A percentile compares a stretch with the other conserved stretches of the same genome.
Conservation (phyloP, 2,888 invertebrate species). For the Drosophila paucipuncta region DNA sequence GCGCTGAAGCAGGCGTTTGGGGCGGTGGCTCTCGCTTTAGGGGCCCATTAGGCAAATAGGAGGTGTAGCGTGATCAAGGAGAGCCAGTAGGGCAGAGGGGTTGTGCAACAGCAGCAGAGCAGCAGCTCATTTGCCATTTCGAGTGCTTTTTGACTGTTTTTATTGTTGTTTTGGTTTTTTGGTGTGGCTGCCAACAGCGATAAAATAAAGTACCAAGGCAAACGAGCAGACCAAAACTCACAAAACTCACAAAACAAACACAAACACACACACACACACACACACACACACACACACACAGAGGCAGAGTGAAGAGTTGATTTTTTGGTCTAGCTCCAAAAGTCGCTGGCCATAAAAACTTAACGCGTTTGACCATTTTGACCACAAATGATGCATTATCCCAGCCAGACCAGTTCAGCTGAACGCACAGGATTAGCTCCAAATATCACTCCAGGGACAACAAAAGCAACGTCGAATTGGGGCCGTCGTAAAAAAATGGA, state of each 20-base stretch:
- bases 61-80: conserved; percentile 40
- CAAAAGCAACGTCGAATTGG: not conserved
- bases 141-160: conserved; percentile 81
- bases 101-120: conserved; percentile 15
- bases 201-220: conserved; percentile 78
- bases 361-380: conserved; percentile 80
- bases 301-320: conserved; percentile 37
- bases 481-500: not conserved
- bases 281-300: conserved; percentile 3
- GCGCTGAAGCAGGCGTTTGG: conserved; percentile 45
- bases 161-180: conserved; percentile 70
- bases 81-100: not conserved
- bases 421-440: conserved; percentile 62
- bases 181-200: conserved; percentile 73
- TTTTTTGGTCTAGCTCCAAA: conserved; percentile 76
- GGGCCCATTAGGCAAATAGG: conserved; percentile 76
- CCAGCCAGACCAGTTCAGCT: conserved; percentile 36
- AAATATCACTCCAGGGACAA: conserved; percentile 69
- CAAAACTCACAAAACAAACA: conserved; percentile 31
- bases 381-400: conserved; percentile 79
- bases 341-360: conserved; percentile 79
- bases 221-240: conserved; percentile 63
- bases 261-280: conserved; percentile 24
- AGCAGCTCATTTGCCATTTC: conserved; percentile 77
- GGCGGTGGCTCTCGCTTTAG: conserved; percentile 40